Percentiles rank a stretch among this genome's conserved stretches.
phyloP scores from a whole-genome alignment of 2,797 vertebrate species.

The Valencia hispanica region DNA sequence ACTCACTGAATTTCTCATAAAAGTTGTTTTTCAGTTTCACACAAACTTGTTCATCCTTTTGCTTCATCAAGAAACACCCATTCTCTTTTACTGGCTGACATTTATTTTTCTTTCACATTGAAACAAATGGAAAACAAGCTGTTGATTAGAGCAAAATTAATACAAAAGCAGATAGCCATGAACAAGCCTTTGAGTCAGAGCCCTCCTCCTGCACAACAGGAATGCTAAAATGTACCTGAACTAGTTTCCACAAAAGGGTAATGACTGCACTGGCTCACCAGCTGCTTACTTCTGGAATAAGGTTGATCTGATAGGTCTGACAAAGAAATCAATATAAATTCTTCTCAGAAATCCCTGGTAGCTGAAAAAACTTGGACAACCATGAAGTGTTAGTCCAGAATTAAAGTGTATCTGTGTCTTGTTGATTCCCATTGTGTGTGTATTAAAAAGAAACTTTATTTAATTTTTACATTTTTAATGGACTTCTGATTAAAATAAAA shows the following conservation, averaged over 20 bases:
- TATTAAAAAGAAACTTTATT: too few relatives aligned
- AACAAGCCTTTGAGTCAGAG: neutral
- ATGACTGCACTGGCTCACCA: constrained; percentile 30
- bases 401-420: too few relatives aligned
- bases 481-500: too few relatives aligned
- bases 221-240: constrained; percentile 67
- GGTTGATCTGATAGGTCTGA: constrained; percentile 1
- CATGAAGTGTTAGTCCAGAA: too few relatives aligned
- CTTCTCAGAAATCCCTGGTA: neutral
- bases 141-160: neutral
- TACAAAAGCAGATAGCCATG: constrained; percentile 21
- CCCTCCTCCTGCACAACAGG: constrained; percentile 43
- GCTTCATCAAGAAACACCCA: neutral
- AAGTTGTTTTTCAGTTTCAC: neutral
- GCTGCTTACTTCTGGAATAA: constrained; percentile 49
- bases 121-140: neutral
- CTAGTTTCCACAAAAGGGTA: constrained; percentile 50
- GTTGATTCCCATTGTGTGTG: too few relatives aligned
- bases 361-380: neutral
- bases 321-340: constrained; percentile 6
- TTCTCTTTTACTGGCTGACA: neutral
- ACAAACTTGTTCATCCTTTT: neutral
- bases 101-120: neutral
- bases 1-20: too few relatives aligned
- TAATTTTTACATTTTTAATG: too few relatives aligned